phyloP scores from a whole-genome alignment of 2,113 vertebrate genomes.

The Protobothrops mucrosquamatus region DNA sequence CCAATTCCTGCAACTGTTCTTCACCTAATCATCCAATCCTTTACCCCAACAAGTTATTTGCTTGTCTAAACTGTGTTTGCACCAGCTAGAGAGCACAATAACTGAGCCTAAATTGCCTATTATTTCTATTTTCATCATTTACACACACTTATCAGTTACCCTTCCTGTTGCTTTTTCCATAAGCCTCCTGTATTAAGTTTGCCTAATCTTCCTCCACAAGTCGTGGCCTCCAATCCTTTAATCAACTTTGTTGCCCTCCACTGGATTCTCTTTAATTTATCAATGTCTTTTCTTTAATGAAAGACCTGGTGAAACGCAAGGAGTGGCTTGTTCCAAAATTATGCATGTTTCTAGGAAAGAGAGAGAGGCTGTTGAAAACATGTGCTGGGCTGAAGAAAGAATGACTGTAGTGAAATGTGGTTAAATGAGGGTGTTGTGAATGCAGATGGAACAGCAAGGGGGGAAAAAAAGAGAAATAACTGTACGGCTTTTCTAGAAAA shows the following conservation, averaged over 20 bases:
- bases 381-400: not conserved
- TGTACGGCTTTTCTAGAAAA: not conserved
- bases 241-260: conserved; percentile 35
- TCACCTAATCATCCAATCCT: conserved; percentile 8
- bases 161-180: conserved; percentile 40
- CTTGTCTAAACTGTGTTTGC: conserved; percentile 51
- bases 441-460: not conserved
- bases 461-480: not conserved
- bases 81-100: conserved; percentile 30
- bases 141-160: conserved; percentile 39
- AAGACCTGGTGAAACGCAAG: not conserved
- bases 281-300: conserved; percentile 44
- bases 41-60: conserved; percentile 52
- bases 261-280: conserved; percentile 52
- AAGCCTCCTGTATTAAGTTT: conserved; percentile 43
- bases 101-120: conserved; percentile 45
- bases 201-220: conserved; percentile 51
- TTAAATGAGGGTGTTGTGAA: not conserved
- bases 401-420: not conserved
- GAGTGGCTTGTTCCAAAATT: conserved; percentile 30
- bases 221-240: conserved; percentile 37
- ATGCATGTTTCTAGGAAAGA: not conserved
- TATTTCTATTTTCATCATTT: conserved; percentile 49
- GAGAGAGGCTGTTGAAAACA: not conserved
- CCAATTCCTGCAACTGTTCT: not conserved